These are phyloP conservation scores for Coelogynopora nodosa DNA, from an alignment of 2,888 invertebrate genomes.

Conservation along the genomic window DNA sequence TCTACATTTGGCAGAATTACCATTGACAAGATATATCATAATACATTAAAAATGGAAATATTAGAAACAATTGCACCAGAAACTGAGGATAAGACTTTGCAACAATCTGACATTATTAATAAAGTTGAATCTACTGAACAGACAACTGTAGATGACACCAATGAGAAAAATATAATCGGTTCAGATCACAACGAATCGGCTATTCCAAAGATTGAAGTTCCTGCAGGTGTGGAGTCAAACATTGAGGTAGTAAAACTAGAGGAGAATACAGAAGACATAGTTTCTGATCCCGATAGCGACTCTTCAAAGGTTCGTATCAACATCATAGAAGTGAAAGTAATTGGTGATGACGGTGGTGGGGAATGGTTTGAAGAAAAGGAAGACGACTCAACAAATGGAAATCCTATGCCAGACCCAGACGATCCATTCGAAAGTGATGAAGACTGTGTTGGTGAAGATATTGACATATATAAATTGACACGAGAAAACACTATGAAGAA, in stretches of 20 bases:
- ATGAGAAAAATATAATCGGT: too few relatives aligned
- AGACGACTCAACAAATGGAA: background rate
- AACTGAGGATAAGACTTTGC: too few relatives aligned
- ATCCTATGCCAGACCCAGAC: background rate
- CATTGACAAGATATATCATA: too few relatives aligned
- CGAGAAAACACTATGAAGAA: background rate
- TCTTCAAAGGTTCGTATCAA: background rate
- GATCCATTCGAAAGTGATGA: background rate
- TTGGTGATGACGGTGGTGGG: background rate
- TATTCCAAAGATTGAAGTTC: too few relatives aligned
- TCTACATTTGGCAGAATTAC: too few relatives aligned
- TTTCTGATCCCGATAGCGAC: too few relatives aligned
- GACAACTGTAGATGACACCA: too few relatives aligned
- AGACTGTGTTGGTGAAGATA: background rate
- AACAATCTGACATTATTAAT: too few relatives aligned
- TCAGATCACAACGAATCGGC: too few relatives aligned
- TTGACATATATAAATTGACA: background rate
- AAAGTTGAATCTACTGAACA: too few relatives aligned
- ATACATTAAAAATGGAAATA: too few relatives aligned
- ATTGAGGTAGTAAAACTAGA: background rate
- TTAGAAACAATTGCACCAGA: too few relatives aligned
- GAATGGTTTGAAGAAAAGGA: slow-evolving; percentile 5
- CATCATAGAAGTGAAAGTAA: background rate
- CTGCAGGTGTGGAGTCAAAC: background rate
- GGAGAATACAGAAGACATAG: background rate